Evolutionary conservation across 2,888 invertebrate species (phyloP), one percentile per base, ranked within the genome.

Genomic region (Nebria brevicollis): DNA sequence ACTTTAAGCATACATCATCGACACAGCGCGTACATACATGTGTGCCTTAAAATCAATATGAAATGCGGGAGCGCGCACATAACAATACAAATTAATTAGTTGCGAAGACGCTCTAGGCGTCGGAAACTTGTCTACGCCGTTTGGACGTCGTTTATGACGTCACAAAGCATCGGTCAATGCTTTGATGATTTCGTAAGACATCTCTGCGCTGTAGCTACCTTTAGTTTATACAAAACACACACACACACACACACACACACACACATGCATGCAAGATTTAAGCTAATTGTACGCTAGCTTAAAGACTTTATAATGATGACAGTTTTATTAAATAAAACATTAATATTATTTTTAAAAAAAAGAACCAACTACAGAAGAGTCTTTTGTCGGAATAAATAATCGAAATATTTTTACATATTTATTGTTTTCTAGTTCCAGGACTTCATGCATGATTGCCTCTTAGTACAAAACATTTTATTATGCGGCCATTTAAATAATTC

Each of bases 1-100:
- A 43, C 54, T 54, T 2, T 13, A 54, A 6, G 2, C 54, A 54
- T 11, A 54, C 7, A 11, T 11, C 54, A 6, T 54, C 34, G 34
- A 54, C 54, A 34, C 5, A 34, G 6, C 8, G 8, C 7, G 8
- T 54, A 54, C 54, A 54, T 54, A 54, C 54, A 54, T 13, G 54
- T 54, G 20, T 20, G 20, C 20, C 13, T 54, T 11, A 11, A 54
- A 54, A 54, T 54, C 54, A 54, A 54, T 54, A 54, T 54, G 13
- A 54, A 54, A 11, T 54, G 54, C 13, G 54, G 54, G 11, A 54
- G 8, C 13, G 13, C 8, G 8, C 13, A 54, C 54, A 54, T 54
- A 80, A 80, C 80, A 80, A 80, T 80, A 80, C 80, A 80, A 70
- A 11, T 74, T 80, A 80, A 80, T 80, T 80, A 80, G 80, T 80